Conservation (phyloP, 2,113 vertebrate species). For the Grallaria varia region DNA sequence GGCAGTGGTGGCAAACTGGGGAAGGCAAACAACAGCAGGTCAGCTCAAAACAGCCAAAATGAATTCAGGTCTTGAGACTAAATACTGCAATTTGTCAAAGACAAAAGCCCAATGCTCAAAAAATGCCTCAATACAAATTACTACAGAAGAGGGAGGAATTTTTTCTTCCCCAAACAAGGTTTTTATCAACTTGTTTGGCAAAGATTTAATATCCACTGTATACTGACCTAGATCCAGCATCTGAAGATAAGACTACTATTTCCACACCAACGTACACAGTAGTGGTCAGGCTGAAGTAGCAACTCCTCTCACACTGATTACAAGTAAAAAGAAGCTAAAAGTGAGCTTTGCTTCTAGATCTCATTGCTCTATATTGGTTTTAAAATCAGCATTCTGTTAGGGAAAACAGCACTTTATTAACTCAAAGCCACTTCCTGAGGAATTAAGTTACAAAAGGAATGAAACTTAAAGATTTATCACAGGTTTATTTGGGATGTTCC, state of each 20-base stretch:
- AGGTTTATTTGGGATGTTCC: neutral
- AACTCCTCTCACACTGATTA: rapidly evolving
- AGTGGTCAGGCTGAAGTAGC: neutral
- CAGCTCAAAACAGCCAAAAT: neutral
- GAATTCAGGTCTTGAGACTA: neutral
- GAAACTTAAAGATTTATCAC: no score
- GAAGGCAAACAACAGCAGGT: neutral
- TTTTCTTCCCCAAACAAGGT: neutral
- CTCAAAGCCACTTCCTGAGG: neutral
- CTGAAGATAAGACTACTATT: neutral
- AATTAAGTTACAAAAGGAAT: neutral
- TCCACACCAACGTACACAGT: neutral
- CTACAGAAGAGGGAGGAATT: neutral
- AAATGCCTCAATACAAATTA: neutral
- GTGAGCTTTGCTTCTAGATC: neutral
- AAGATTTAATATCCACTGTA: neutral
- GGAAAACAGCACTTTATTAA: neutral
- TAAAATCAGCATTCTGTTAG: neutral
- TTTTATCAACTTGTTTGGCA: neutral
- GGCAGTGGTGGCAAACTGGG: neutral
- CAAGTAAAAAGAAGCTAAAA: neutral
- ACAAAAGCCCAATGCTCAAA: neutral
- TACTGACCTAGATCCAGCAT: neutral
- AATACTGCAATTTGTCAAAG: neutral
- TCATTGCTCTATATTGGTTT: neutral